Evolutionary conservation across 2,888 invertebrate genomes (phyloP), one percentile per base, ranked within the genome.

Genomic region (Rutpela maculata): DNA sequence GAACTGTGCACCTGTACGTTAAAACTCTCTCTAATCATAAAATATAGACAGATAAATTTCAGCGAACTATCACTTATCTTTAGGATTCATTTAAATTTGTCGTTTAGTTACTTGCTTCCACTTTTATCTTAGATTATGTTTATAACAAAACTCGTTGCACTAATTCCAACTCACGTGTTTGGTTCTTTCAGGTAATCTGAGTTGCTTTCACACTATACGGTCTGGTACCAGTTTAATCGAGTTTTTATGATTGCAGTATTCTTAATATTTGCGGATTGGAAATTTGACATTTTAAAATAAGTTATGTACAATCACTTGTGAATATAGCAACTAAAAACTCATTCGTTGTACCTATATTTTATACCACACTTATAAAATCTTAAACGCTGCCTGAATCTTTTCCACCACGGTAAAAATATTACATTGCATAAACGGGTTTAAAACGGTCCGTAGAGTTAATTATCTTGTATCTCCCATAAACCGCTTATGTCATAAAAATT

Each of bases 1-100:
- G n/a, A 62, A 65, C 65, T 43, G 43, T 38, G 17, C 19, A 55
- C 72, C 67, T 17, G 38, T 50, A 19, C 60, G 70, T 17, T n/a
- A 55, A 43, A 67, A 59, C 59, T 59, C 69, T 38, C 31, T 11
- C 26, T 55, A 55, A 17, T 18, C 31, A 69, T 55, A 50, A 67
- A 57, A 31, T 59, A 57, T 17, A 7, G n/a, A 0, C 19, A 60
- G 70, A n/a, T 60, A 38, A 60, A 70, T 26, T 17, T 72, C 55
- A 50, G 38, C 62, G 72, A 72, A 62, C 63, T 63, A 35, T 63
- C 72, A 72, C 72, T 72, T 72, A 72, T 72, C 72, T 72, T 22
- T 63, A 50, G 11, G 31, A 65, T 1, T 60, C 7, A 19, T 55
- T 50, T 62, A 72, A 50, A 55, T 50, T 22, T 62, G 17, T 71